Evolutionary conservation across 2,888 invertebrate genomes (phyloP), one percentile per base, ranked within the genome.

Genomic region (Phragmatobia fuliginosa): DNA sequence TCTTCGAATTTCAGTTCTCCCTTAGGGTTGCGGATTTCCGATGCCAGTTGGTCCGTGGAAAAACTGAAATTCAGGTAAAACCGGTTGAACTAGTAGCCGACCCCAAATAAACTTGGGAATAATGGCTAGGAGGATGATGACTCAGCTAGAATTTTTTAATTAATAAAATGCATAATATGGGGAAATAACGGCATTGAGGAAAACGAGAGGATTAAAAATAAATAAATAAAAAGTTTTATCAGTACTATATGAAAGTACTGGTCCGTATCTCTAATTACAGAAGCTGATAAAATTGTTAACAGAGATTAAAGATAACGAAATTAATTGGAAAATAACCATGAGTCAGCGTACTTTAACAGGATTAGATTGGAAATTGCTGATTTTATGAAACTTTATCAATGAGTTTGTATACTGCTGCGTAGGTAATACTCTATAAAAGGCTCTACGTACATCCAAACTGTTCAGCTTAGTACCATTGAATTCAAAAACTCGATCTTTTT

Each of bases 311-410:
- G 56, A 66, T 70, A 61, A 38, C 61, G 62, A 66, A 62, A 38
- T 33, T 68, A 66, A 38, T 66, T 28, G 52, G 45, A 66, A 70
- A 64, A 36, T 58, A 59, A 61, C 16, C 62, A 31, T 81, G 80
- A 78, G 38, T 80, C 80, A 80, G 36, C 59, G 11, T 31, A 49
- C 59, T 65, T 49, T 61, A 70, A 69, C 70, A 68, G 72, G 76
- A 79, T 81, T 66, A 79, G 74, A 78, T 72, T 33, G 28, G 62
- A 62, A 69, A 76, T 79, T 78, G 31, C 63, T 63, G 74, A 76
- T 80, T 73, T 72, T 64, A 70, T 61, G 71, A 74, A 73, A 81
- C 79, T 79, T 77, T 74, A 81, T 77, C 79, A 79, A 71, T 38
- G 31, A n/a, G 49, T 49, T 49, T 5, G 5, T 33, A n/a, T n/a